A percentile compares a stretch with the other conserved stretches of the same genome.
These are phyloP conservation scores for Sphyrna mokarran DNA, from an alignment of 2,113 vertebrate species.

Conservation along the genomic window DNA sequence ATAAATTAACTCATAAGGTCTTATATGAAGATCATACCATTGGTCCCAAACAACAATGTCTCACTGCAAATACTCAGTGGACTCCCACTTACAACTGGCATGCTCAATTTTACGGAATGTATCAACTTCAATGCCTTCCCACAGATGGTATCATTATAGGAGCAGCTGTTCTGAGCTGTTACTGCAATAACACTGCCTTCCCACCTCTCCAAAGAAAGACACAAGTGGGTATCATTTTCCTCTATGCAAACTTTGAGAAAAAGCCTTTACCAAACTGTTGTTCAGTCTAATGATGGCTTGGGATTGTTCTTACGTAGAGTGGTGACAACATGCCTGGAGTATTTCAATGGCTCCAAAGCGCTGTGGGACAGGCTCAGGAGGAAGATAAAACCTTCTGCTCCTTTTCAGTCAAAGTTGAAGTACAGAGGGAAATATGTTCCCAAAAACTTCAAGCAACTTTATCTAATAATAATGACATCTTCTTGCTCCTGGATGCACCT, in stretches of 20 bases:
- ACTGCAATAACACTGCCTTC: conserved; percentile 11
- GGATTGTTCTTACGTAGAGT: background rate
- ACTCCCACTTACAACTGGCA: background rate
- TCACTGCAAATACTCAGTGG: background rate
- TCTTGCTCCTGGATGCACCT: background rate
- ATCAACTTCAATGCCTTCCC: conserved; percentile 6
- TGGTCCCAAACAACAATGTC: background rate
- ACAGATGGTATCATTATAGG: conserved; percentile 33
- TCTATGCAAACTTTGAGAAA: background rate
- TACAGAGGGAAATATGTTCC: background rate
- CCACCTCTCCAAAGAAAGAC: conserved; percentile 15
- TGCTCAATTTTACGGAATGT: background rate
- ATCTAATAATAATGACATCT: background rate
- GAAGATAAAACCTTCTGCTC: background rate
- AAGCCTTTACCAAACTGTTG: conserved; percentile 14
- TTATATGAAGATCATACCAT: background rate
- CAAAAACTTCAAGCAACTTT: background rate
- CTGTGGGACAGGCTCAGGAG: background rate
- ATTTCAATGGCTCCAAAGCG: background rate
- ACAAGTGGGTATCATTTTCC: conserved; percentile 25
- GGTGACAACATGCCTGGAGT: background rate
- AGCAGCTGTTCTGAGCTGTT: conserved; percentile 28
- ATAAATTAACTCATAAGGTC: background rate
- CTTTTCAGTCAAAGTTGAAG: background rate
- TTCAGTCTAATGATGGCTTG: conserved; percentile 13